Base-by-base conservation (phyloP, 2,888 invertebrate genomes). In the Drosophila meridiana region DNA sequence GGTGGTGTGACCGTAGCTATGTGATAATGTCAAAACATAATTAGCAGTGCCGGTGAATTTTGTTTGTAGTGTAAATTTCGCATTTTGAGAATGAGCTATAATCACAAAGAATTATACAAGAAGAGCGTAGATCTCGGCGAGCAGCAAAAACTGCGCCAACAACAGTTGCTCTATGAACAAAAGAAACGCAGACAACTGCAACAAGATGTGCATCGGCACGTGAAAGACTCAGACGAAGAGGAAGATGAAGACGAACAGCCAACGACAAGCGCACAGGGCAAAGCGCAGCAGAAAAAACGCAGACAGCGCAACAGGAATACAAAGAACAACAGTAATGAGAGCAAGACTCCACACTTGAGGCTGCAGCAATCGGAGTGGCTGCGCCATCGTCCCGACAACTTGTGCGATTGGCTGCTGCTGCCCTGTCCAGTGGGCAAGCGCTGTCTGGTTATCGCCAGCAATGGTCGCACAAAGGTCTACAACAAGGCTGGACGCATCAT, bases 331-430 rank as follows among this genome's bases (percentile, higher is more conserved):
- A 67, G 50, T 11, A 79, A 76, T 38, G 70, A 6, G 0, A 43
- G n/a, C 48, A 58, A 50, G 9, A 47, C 7, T 2, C 59, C 57
- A 32, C 61, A 66, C 20, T 75, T 80, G 20, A 94, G 95, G 80
- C 93, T 99, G 8, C 99, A 99, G 97, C 91, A 96, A 69, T 98
- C 99, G 0, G 99, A 99, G 93, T 99, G 99, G 99, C 94, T 99
- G 92, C 94, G 96, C 1, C 97, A 99, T 80, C 95, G 96, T 65
- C 99, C 99, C 0, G 94, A 94, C 34, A 96, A 97, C 91, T 94
- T 97, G 60, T 94, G 95, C 6, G 95, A 96, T 57, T 98, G 97
- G 97, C 92, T 95, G 30, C 94, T 96, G 60, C 94, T 96, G 56
- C 95, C 97, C 0, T 98, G 97, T 91, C 99, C 99, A 0, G 95